A percentile compares a stretch with the other conserved stretches of the same genome.
These are phyloP conservation scores for Hipparchia sbordonii DNA, from an alignment of 2,888 invertebrate species.

Conservation along the genomic window DNA sequence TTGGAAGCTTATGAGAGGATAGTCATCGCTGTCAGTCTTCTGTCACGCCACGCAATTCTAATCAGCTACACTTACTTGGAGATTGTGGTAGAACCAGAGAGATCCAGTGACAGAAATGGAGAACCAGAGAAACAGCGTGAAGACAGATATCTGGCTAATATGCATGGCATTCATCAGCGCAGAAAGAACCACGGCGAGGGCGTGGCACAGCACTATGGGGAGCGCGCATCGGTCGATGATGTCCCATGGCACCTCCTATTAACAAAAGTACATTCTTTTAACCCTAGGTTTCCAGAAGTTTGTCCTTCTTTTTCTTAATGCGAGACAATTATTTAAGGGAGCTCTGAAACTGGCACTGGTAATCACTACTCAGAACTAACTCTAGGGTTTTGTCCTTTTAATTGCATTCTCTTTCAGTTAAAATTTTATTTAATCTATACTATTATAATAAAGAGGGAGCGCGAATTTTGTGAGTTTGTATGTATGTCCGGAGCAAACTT, in stretches of 20 bases:
- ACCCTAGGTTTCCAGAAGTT: not conserved
- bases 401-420: no score
- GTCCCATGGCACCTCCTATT: constrained; percentile 87
- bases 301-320: not conserved
- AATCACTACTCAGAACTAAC: no score
- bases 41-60: no score
- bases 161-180: constrained; percentile 87
- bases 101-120: constrained; percentile 88
- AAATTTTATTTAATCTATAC: no score
- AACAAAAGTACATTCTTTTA: not conserved
- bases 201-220: constrained; percentile 91
- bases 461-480: no score
- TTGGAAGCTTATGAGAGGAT: no score
- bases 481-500: no score
- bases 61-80: constrained; percentile 85
- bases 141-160: constrained; percentile 89
- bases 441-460: no score
- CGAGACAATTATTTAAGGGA: not conserved
- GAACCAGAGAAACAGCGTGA: constrained; percentile 91
- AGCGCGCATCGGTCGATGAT: constrained; percentile 89
- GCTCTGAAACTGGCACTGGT: no score
- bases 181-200: constrained; percentile 89
- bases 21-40: no score
- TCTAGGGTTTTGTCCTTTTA: no score
- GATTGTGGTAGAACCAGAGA: constrained; percentile 91